phyloP scores from a whole-genome alignment of 2,113 vertebrate genomes.

The Perognathus longimembris region DNA sequence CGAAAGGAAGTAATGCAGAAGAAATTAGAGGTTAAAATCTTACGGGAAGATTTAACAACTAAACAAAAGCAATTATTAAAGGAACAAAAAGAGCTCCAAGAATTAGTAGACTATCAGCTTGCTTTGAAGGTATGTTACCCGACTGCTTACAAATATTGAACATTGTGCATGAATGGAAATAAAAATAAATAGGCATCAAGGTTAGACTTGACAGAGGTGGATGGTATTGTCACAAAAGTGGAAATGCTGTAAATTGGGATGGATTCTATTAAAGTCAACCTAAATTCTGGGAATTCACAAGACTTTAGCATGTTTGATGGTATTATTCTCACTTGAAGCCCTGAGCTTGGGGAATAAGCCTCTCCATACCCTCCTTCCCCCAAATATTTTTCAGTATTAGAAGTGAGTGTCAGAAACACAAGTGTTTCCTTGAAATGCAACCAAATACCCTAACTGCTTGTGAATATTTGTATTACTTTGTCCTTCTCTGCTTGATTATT shows the following conservation, averaged over 20 bases:
- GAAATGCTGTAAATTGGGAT: not conserved
- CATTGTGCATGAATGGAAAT: not conserved
- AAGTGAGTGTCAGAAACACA: not conserved
- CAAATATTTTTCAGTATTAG: not conserved
- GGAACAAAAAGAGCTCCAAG: slow-evolving; percentile 88
- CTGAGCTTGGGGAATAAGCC: not conserved
- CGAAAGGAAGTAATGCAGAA: slow-evolving; percentile 90
- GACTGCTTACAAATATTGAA: not conserved
- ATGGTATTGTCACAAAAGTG: not conserved
- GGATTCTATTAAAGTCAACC: not conserved
- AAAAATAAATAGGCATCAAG: no score
- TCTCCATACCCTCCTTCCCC: not conserved
- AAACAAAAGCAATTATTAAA: slow-evolving; percentile 86
- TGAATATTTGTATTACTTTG: not conserved
- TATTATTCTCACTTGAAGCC: not conserved
- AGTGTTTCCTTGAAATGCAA: not conserved
- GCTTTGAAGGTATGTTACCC: slow-evolving; percentile 87
- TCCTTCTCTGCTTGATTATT: no score
- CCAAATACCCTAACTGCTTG: not conserved
- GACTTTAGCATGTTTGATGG: not conserved
- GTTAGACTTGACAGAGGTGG: not conserved
- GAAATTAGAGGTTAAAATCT: slow-evolving; percentile 89
- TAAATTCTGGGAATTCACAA: slow-evolving; percentile 1
- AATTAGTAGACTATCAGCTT: slow-evolving; percentile 85
- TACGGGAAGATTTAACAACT: slow-evolving; percentile 88